Evolutionary conservation across 2,113 vertebrate species (phyloP).

Genomic region (Oreochromis spilurus): DNA sequence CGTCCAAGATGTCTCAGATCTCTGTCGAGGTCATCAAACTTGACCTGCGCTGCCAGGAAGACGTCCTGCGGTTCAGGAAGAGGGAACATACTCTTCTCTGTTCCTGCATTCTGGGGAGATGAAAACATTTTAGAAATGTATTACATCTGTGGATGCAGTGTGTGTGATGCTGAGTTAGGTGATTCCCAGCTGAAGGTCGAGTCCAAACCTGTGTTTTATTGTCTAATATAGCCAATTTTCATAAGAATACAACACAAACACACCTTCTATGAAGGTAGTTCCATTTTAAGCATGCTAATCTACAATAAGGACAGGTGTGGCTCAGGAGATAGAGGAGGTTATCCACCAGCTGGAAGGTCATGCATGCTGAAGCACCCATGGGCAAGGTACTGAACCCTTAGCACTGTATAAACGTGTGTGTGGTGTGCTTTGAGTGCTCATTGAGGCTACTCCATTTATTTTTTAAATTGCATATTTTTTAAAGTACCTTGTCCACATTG

Average conservation of each 20-base stretch:
- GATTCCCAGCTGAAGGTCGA: not conserved
- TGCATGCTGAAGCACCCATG: not conserved
- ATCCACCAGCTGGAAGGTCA: not conserved
- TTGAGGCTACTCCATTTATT: not conserved
- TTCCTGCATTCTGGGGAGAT: slow-evolving; percentile 81
- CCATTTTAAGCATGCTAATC: not conserved
- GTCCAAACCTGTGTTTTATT: not conserved
- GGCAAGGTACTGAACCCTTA: not conserved
- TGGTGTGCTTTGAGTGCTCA: not conserved
- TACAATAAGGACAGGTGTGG: not conserved
- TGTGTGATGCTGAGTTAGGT: not conserved
- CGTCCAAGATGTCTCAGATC: slow-evolving; percentile 84
- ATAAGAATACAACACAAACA: not conserved
- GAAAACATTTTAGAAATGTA: not conserved
- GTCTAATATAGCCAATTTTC: not conserved
- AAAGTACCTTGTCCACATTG: slow-evolving; percentile 84
- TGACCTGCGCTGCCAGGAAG: slow-evolving; percentile 92
- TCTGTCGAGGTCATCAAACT: slow-evolving; percentile 88
- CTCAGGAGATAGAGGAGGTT: not conserved
- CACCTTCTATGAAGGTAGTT: not conserved
- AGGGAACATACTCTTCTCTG: slow-evolving; percentile 86
- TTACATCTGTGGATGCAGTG: not conserved
- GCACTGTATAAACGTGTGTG: not conserved
- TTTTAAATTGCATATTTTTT: not conserved
- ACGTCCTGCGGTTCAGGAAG: slow-evolving; percentile 92